phyloP scores from a whole-genome alignment of 2,797 vertebrate species.

The Apogon hyalosoma region DNA sequence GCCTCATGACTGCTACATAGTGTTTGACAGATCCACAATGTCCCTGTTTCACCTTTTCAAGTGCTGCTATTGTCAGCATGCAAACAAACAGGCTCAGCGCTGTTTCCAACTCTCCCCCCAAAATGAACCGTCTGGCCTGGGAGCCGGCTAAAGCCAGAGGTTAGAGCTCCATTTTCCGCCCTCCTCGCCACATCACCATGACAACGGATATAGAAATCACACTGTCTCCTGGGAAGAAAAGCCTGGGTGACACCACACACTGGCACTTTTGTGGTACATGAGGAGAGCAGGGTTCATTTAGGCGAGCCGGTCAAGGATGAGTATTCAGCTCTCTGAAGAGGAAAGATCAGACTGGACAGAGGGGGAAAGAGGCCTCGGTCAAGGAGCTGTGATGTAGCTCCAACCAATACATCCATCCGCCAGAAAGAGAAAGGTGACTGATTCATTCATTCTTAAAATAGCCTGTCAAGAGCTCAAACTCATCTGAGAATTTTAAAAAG shows the following conservation, averaged over 20 bases:
- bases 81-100: constrained; percentile 92
- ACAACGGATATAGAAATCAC: constrained; percentile 99
- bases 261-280: constrained; percentile 94
- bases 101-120: constrained; percentile 89
- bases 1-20: constrained; percentile 11
- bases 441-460: constrained; percentile 47
- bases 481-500: constrained; percentile 1
- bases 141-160: constrained; percentile 92
- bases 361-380: constrained; percentile 21
- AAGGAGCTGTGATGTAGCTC: constrained; percentile 58
- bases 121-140: constrained; percentile 91
- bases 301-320: constrained; percentile 92
- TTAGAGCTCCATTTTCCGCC: constrained; percentile 94
- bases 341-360: constrained; percentile 90
- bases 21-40: constrained; percentile 54
- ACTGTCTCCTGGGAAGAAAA: constrained; percentile 94
- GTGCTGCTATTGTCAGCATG: constrained; percentile 75
- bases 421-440: constrained; percentile 55
- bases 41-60: constrained; percentile 67
- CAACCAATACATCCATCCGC: constrained; percentile 51
- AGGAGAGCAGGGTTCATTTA: constrained; percentile 93
- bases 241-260: constrained; percentile 95
- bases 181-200: constrained; percentile 94
- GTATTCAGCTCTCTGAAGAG: constrained; percentile 92
- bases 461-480: constrained; percentile 4